phyloP scores from a whole-genome alignment of 2,113 vertebrate genomes.

The Heloderma charlesbogerti region DNA sequence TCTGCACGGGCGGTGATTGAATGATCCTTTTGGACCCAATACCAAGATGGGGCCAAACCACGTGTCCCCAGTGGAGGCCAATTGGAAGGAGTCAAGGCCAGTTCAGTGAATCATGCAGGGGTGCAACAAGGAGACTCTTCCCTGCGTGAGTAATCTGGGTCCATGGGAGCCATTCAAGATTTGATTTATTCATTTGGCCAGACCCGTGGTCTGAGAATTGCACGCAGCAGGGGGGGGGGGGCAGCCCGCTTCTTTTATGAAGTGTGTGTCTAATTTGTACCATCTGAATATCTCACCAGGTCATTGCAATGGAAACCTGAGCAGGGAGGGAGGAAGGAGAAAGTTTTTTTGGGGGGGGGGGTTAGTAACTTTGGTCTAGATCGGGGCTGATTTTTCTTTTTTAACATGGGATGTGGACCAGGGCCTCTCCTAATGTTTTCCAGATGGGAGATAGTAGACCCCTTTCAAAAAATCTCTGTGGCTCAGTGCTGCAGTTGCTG shows the following conservation, averaged over 20 bases:
- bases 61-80: neutral
- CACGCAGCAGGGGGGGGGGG: too few species aligned
- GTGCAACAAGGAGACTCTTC: neutral
- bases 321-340: neutral
- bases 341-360: neutral
- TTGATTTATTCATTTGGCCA: neutral
- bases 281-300: neutral
- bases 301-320: neutral
- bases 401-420: neutral
- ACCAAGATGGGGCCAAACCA: neutral
- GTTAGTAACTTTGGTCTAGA: neutral
- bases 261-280: neutral
- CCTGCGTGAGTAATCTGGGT: neutral
- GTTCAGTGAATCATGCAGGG: neutral
- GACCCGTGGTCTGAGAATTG: too few species aligned
- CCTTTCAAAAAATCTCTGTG: too few species aligned
- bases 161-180: too few species aligned
- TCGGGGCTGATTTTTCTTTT: neutral
- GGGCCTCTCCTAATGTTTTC: constrained; percentile 31
- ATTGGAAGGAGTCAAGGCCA: neutral
- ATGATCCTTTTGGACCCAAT: neutral
- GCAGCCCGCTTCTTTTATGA: neutral
- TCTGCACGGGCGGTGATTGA: too few species aligned
- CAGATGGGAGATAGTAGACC: constrained; percentile 17
- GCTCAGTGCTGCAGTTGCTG: neutral